Base-by-base conservation (phyloP, 1,140 invertebrate species). In the Zaprionus gabonicus region DNA sequence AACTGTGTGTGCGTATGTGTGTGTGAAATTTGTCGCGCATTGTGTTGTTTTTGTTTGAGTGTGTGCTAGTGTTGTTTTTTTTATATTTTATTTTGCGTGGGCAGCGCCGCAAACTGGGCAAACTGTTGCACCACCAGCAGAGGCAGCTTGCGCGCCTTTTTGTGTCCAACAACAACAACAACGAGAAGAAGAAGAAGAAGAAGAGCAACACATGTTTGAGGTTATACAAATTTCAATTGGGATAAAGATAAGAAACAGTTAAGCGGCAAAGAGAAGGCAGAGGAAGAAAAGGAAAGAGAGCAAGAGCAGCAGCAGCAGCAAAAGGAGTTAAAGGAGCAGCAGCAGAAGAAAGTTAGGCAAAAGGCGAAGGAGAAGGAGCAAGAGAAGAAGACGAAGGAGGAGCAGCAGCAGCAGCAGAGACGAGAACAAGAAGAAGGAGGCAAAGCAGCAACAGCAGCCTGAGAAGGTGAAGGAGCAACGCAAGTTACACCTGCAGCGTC, bases 191-290 rank as follows among this genome's bases (percentile, higher is more conserved):
- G 25, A 57, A 59, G 31, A 44, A 56, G 7, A 56, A n/a, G 36
- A 66, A 20, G 17, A 41, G 12, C 58, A 62, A 53, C 59, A 71
- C 67, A 76, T 53, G 71, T 76, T 71, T 63, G 27, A 75, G 62
- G 59, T 27, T 68, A 31, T 71, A 58, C 28, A 59, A 71, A 71
- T 71, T 76, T 65, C 73, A 71, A 71, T 71, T 71, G 65, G 57
- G 46, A 60, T 76, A 41, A 51, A 76, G 68, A 76, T 71, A 71
- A 76, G 60, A 76, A 65, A 75, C 72, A 71, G 62, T 76, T 66
- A 71, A 36, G 12, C 72, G 67, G 67, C 65, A 71, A 9, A 34
- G 49, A 58, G 58, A 51, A 59, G 12, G 23, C 49, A 12, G 28
- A 55, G 17, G 4, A 59, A 44, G 41, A 36, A 3, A 51, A 41